Percentiles rank a stretch among this genome's conserved stretches.
These are phyloP conservation scores for Gasterosteus nipponicus DNA, from an alignment of 2,113 vertebrate genomes.

Conservation along the genomic window DNA sequence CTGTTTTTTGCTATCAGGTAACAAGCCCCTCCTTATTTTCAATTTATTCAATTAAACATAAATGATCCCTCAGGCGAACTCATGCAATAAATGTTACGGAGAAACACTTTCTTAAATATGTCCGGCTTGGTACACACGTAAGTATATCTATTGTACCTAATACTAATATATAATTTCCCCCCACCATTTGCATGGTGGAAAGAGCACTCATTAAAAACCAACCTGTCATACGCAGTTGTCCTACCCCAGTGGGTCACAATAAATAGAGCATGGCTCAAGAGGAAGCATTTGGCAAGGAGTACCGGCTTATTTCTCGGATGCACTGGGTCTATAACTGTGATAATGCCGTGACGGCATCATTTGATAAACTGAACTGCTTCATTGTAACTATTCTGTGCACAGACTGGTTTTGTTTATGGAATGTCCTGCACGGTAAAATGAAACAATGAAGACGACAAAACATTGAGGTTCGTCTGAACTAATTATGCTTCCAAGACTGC, in stretches of 20 bases:
- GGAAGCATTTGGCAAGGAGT: constrained; percentile 26
- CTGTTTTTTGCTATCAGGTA: not conserved
- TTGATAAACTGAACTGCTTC: constrained; percentile 57
- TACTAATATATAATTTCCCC: not conserved
- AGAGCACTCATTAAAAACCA: constrained; percentile 36
- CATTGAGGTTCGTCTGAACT: constrained; percentile 50
- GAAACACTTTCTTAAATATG: not conserved
- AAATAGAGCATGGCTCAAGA: constrained; percentile 42
- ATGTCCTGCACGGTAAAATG: not conserved
- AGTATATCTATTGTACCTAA: constrained; percentile 3
- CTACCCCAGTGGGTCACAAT: constrained; percentile 5
- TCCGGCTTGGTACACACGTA: not conserved
- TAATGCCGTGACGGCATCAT: constrained; percentile 49
- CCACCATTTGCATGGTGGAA: constrained; percentile 24
- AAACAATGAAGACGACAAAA: constrained; percentile 42
- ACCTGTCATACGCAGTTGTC: constrained; percentile 24
- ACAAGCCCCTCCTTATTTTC: not conserved
- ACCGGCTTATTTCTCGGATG: constrained; percentile 37
- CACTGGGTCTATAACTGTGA: constrained; percentile 33
- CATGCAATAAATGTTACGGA: not conserved
- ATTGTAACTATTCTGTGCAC: constrained; percentile 38
- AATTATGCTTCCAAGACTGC: constrained; percentile 55
- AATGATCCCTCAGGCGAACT: not conserved
- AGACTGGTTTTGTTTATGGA: constrained; percentile 39
- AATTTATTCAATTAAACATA: not conserved